Evolutionary conservation across 1,140 invertebrate species (phyloP).

Genomic region (Campoletis sonorensis): DNA sequence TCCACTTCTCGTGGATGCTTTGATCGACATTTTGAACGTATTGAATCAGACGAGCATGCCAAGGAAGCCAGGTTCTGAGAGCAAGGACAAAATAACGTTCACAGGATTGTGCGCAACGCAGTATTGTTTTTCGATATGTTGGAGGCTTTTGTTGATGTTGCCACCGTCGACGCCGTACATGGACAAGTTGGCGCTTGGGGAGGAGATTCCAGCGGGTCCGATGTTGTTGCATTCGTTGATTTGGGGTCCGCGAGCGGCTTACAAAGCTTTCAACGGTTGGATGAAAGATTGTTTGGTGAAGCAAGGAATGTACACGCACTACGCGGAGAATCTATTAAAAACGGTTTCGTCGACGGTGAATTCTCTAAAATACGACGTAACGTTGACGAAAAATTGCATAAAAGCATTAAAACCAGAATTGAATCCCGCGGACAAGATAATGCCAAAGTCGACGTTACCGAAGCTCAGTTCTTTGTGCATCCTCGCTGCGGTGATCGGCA

Average conservation of each 20-base stretch:
- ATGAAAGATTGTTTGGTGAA: slow-evolving; percentile 90
- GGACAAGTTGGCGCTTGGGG: slow-evolving; percentile 84
- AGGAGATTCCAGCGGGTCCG: slow-evolving; percentile 78
- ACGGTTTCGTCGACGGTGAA: slow-evolving; percentile 82
- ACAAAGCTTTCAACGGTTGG: slow-evolving; percentile 83
- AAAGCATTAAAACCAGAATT: slow-evolving; percentile 79
- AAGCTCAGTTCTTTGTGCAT: slow-evolving; percentile 82
- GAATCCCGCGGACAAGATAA: slow-evolving; percentile 68
- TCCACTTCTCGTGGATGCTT: slow-evolving; percentile 88
- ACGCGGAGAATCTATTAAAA: slow-evolving; percentile 87
- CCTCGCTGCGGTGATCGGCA: slow-evolving; percentile 82
- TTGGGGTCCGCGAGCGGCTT: slow-evolving; percentile 83
- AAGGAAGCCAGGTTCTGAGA: slow-evolving; percentile 70
- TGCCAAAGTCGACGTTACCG: slow-evolving; percentile 78
- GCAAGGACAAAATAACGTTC: slow-evolving; percentile 79
- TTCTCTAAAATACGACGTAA: slow-evolving; percentile 83
- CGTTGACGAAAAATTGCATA: slow-evolving; percentile 83
- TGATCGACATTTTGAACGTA: slow-evolving; percentile 87
- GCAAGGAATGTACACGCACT: slow-evolving; percentile 90
- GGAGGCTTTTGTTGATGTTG: slow-evolving; percentile 87
- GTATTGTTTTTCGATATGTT: slow-evolving; percentile 93
- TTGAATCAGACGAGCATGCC: slow-evolving; percentile 80
- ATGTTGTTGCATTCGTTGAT: slow-evolving; percentile 84
- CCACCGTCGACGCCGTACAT: slow-evolving; percentile 93
- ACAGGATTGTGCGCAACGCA: slow-evolving; percentile 89